phyloP scores from a whole-genome alignment of 37 sponge, comb jelly and placozoan species.

The Theonella swinhoei region DNA sequence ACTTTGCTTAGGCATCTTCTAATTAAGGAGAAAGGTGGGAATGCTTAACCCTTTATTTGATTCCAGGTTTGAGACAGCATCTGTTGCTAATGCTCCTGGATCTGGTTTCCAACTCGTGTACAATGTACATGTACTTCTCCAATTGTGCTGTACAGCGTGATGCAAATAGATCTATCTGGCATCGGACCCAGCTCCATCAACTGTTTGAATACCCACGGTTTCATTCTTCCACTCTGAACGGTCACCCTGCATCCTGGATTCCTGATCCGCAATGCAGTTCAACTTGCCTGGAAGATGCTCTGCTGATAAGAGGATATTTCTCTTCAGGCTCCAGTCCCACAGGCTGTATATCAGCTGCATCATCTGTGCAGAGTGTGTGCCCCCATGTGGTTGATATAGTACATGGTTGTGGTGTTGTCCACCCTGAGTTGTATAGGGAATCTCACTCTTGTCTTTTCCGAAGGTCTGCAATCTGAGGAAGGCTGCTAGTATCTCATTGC shows the following conservation, averaged over 20 bases:
- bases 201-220: too few relatives aligned
- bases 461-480: background rate
- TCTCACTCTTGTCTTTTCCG: too few relatives aligned
- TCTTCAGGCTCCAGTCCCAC: constrained; percentile 35
- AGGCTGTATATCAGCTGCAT: constrained; percentile 2
- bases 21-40: background rate
- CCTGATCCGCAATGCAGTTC: constrained; percentile 6
- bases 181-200: constrained; percentile 8
- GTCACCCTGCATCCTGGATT: constrained; percentile 8
- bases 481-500: constrained; percentile 11
- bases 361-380: constrained; percentile 5
- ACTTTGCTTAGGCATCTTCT: constrained; percentile 6
- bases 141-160: constrained; percentile 15
- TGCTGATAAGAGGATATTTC: constrained; percentile 32
- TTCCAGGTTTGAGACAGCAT: constrained; percentile 23
- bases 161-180: constrained; percentile 40
- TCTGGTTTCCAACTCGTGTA: constrained; percentile 48
- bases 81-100: constrained; percentile 21
- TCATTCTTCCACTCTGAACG: constrained; percentile 43
- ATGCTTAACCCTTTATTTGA: background rate
- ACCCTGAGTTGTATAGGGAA: background rate
- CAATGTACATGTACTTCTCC: too few relatives aligned
- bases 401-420: too few relatives aligned
- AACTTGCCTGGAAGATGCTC: constrained; percentile 14
- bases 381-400: constrained; percentile 31